phyloP scores from a whole-genome alignment of 2,888 invertebrate species.

The Pherbina coryleti region DNA sequence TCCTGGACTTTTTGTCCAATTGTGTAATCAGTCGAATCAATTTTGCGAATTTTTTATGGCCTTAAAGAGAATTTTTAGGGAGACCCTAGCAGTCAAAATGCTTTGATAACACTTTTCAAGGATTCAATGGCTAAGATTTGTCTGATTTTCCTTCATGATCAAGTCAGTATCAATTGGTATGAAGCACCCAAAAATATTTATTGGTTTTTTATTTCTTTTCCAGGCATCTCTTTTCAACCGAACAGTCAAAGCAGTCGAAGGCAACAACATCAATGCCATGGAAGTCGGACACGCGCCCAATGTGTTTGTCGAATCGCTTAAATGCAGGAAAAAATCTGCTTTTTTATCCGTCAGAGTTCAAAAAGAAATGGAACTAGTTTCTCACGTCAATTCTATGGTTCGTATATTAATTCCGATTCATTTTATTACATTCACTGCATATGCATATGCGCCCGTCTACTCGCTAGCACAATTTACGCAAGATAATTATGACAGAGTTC shows the following conservation, averaged over 20 bases:
- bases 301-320: slow-evolving; percentile 22
- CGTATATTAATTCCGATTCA: too few relatives aligned
- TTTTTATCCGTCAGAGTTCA: not conserved
- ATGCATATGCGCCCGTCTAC: too few relatives aligned
- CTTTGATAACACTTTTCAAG: not conserved
- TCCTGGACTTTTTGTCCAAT: not conserved
- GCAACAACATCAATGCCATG: slow-evolving; percentile 19
- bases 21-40: slow-evolving; percentile 21
- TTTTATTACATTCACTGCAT: too few relatives aligned
- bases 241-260: not conserved
- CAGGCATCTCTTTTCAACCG: not conserved
- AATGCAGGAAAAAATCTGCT: not conserved
- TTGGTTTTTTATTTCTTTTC: not conserved
- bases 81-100: not conserved
- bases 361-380: not conserved
- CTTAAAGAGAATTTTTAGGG: not conserved
- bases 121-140: not conserved
- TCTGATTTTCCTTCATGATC: not conserved
- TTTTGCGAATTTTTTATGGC: slow-evolving; percentile 2
- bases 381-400: too few relatives aligned
- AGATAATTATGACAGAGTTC: too few relatives aligned
- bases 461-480: too few relatives aligned
- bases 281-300: slow-evolving; percentile 23
- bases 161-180: not conserved
- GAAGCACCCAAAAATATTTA: slow-evolving; percentile 11